Evolutionary conservation across 2,113 vertebrate genomes (phyloP), one percentile per base, ranked within the genome.

Genomic region (Datnioides undecimradiatus): DNA sequence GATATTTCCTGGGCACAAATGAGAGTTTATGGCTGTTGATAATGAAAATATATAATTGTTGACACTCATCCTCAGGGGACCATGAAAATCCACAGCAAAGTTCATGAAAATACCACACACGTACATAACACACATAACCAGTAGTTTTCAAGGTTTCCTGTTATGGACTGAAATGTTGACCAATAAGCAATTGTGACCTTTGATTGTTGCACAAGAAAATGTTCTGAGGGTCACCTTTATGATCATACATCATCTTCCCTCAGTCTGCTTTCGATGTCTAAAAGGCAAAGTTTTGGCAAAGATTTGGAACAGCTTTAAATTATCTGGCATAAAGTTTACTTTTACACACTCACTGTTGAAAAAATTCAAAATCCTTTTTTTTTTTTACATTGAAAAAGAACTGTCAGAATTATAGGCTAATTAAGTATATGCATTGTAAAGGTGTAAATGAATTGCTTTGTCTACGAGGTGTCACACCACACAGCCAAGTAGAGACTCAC

Each of bases 401-500:
- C 46, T 10, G 31, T n/a, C 9, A 46, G 71, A 43, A 64, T 70
- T 4, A 13, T 17, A 36, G 25, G 38, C 52, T 33, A 27, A 51
- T 67, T 31, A 48, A 62, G 60, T 57, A 36, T 63, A 55, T 70
- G 66, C 68, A 45, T 60, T 67, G 23, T 77, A 16, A 81, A 36
- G 69, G 54, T 67, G 48, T 29, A 3, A 31, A 69, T 79, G 62
- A 65, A 36, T 31, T 64, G 48, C 80, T 86, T 69, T 60, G 60
- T 82, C 54, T 48, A 71, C 40, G 17, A 33, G 60, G 55, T 48
- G 74, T 69, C 45, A 54, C 73, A 64, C n/a, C 70, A 67, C 62
- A 85, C 65, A 86, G 80, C 59, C 54, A 48, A 55, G 71, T 27
- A 78, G 79, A 63, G 93, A 93, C 64, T 87, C 88, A 76, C 77